Evolutionary conservation across 2,113 vertebrate genomes (phyloP), one percentile per base, ranked within the genome.

Genomic region (Phyllopteryx taeniolatus): DNA sequence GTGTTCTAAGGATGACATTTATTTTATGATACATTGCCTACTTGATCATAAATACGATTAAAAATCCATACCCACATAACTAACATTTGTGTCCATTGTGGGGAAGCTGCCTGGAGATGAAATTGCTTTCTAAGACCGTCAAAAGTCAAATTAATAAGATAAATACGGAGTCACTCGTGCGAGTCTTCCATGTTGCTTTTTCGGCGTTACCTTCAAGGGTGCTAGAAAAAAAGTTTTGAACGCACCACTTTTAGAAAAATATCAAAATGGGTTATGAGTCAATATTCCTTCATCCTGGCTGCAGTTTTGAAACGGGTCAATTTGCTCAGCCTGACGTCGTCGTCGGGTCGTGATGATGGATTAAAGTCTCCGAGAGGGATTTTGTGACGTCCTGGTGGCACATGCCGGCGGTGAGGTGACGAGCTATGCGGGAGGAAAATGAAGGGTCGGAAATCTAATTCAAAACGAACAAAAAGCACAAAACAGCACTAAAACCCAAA

Each of bases 31-130:
- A 86, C 77, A 87, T 60, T 78, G 74, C 77, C 86, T 86, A 90
- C 81, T 88, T 81, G 71, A 86, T 88, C 87, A 90, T 90, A 90
- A 89, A 90, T 88, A 91, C 88, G 79, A 88, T 89, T 76, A 73
- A 78, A 78, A 87, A 90, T 90, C 89, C 86, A 86, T 85, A 81
- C 86, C 87, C 88, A 90, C 90, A 88, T 87, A 89, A 88, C 87
- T 82, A 49, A 7, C 79, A 17, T 17, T 77, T 85, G 71, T 86
- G 80, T 86, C 82, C 62, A 57, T 79, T 75, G 76, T 77, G 71
- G 79, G 74, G 79, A 78, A 90, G 85, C 83, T 88, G 85, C 88
- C 88, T 73, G 79, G 57, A 79, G 53, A 81, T 74, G 51, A 79
- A 60, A 74, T 83, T 67, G 73, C 49, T 82, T 60, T 39, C 79